Conservation (phyloP, 2,113 vertebrate species). For the Pteronura brasiliensis region DNA sequence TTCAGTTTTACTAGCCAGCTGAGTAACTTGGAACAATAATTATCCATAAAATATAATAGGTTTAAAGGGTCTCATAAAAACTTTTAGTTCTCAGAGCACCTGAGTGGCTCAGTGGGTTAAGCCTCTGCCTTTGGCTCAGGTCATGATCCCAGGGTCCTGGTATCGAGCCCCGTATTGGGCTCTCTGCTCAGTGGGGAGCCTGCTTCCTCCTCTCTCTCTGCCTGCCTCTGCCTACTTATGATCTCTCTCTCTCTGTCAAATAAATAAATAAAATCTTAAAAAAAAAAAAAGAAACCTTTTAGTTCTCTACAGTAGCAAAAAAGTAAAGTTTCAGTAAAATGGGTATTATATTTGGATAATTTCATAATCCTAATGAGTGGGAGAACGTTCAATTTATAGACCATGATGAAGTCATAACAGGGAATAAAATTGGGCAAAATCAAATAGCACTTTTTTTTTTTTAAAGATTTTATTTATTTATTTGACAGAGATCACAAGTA, state of each 20-base stretch:
- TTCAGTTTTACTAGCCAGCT: background rate
- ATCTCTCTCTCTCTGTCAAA: too few species aligned
- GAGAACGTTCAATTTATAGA: background rate
- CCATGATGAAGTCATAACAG: background rate
- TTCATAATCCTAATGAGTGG: background rate
- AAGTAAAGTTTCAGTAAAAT: background rate
- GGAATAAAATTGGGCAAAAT: background rate
- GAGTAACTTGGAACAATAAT: constrained; percentile 1
- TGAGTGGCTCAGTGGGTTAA: too few species aligned
- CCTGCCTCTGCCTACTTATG: too few species aligned
- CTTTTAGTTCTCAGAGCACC: background rate
- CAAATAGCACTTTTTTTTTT: background rate
- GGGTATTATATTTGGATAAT: background rate
- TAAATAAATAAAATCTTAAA: too few species aligned
- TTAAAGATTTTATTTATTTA: too few species aligned
- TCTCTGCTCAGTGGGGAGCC: too few species aligned
- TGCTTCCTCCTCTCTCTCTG: too few species aligned
- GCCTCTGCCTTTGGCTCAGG: too few species aligned
- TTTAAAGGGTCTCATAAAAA: background rate
- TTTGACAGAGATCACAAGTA: too few species aligned
- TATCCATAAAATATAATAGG: background rate
- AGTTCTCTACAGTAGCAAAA: background rate
- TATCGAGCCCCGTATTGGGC: too few species aligned
- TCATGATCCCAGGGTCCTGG: too few species aligned
- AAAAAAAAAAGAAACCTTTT: background rate